phyloP scores from a whole-genome alignment of 2,797 vertebrate genomes.

The Danio aesculapii region DNA sequence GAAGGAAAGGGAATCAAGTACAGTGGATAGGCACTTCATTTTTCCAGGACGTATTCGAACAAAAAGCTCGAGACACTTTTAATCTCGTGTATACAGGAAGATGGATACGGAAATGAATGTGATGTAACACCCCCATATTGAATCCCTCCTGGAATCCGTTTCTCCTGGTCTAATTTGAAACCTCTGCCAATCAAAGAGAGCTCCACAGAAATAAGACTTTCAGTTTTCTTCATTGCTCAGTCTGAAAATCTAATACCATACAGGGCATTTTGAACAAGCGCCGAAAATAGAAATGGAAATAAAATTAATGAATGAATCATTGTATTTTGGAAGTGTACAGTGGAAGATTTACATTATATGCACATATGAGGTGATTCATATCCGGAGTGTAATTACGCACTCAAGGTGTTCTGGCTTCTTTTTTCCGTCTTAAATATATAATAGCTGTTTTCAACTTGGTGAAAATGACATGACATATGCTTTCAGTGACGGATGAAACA shows the following conservation, averaged over 20 bases:
- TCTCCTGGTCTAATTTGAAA: slow-evolving; percentile 52
- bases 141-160: slow-evolving; percentile 23
- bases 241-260: slow-evolving; percentile 50
- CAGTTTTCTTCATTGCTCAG: slow-evolving; percentile 18
- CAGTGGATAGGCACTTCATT: slow-evolving; percentile 72
- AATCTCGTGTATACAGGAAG: slow-evolving; percentile 50
- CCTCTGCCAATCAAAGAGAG: slow-evolving; percentile 47
- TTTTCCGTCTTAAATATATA: background rate
- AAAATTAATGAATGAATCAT: slow-evolving; percentile 18
- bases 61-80: slow-evolving; percentile 62
- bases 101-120: slow-evolving; percentile 54
- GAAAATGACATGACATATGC: background rate
- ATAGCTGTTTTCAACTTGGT: background rate
- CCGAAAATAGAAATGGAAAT: slow-evolving; percentile 42
- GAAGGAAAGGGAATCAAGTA: slow-evolving; percentile 70
- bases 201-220: slow-evolving; percentile 23
- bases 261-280: slow-evolving; percentile 28
- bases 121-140: slow-evolving; percentile 27
- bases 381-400: slow-evolving; percentile 33
- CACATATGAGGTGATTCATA: slow-evolving; percentile 32
- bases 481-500: slow-evolving; percentile 5
- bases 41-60: slow-evolving; percentile 67
- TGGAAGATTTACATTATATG: background rate
- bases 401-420: background rate
- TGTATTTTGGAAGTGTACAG: background rate